These are phyloP conservation scores for Psococerastis gibbosa DNA, from an alignment of 2,888 invertebrate genomes.

Conservation along the genomic window DNA sequence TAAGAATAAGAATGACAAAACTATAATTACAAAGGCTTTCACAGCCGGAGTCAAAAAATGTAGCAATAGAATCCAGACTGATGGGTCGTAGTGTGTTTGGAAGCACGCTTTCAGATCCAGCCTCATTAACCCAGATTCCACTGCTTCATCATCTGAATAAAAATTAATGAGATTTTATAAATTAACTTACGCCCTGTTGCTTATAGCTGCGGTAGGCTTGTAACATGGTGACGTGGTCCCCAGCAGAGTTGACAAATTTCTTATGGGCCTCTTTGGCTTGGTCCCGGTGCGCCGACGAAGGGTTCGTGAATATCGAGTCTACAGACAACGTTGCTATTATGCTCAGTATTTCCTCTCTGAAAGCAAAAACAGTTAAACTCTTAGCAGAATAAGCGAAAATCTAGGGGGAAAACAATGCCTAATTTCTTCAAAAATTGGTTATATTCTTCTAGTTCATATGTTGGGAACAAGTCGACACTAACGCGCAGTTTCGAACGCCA, in stretches of 20 bases:
- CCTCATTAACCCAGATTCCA: too few species aligned
- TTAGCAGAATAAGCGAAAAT: neutral
- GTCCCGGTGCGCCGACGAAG: constrained; percentile 53
- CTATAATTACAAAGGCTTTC: too few species aligned
- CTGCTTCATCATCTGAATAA: too few species aligned
- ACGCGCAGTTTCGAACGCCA: too few species aligned
- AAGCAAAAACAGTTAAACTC: constrained; percentile 17
- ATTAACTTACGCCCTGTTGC: constrained; percentile 41
- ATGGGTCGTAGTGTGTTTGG: too few species aligned
- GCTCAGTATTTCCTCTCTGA: constrained; percentile 48
- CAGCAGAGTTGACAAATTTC: constrained; percentile 69
- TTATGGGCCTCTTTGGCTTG: constrained; percentile 43
- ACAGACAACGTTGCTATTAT: constrained; percentile 75
- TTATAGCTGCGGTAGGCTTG: constrained; percentile 71
- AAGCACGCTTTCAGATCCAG: too few species aligned
- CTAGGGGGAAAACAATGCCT: neutral
- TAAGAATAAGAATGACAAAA: too few species aligned
- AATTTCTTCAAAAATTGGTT: neutral
- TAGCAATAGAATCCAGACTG: too few species aligned
- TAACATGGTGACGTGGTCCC: constrained; percentile 81
- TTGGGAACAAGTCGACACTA: too few species aligned
- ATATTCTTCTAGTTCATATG: too few species aligned
- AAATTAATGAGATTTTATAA: too few species aligned
- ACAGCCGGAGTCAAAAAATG: too few species aligned
- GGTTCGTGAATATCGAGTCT: constrained; percentile 65